These are phyloP conservation scores for Loxodonta africana DNA, from an alignment of 2,113 vertebrate genomes.

Conservation along the genomic window DNA sequence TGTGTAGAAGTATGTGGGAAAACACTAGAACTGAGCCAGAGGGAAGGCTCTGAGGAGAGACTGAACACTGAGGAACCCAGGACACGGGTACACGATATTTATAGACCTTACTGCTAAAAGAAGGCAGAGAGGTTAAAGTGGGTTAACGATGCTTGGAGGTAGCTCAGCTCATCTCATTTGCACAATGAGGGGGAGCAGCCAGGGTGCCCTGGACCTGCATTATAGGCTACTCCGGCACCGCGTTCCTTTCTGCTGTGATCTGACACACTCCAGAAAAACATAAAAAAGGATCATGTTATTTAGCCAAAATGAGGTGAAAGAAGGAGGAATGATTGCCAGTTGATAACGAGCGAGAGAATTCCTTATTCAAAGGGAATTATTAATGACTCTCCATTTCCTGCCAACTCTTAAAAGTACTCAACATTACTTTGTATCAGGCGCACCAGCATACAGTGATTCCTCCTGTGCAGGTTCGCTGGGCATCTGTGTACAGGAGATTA, in stretches of 20 bases:
- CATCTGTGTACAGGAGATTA: not conserved
- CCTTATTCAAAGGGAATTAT: conserved; percentile 52
- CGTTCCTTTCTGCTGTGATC: not conserved
- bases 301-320: not conserved
- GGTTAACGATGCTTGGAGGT: not conserved
- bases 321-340: not conserved
- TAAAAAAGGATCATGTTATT: not conserved
- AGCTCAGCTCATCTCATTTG: not conserved
- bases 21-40: not conserved
- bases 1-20: accelerated
- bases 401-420: not conserved
- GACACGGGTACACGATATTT: not conserved
- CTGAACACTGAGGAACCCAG: not conserved
- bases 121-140: not conserved
- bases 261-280: not conserved
- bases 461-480: not conserved
- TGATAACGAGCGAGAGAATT: not conserved
- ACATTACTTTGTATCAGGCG: not conserved
- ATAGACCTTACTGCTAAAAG: not conserved
- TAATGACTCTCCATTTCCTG: not conserved
- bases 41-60: not conserved
- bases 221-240: not conserved
- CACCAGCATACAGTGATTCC: not conserved
- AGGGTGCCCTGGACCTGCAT: too few relatives aligned
- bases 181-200: not conserved